Evolutionary conservation across 2,113 vertebrate species (phyloP), one percentile per base, ranked within the genome.

Genomic region (Suncus etruscus): DNA sequence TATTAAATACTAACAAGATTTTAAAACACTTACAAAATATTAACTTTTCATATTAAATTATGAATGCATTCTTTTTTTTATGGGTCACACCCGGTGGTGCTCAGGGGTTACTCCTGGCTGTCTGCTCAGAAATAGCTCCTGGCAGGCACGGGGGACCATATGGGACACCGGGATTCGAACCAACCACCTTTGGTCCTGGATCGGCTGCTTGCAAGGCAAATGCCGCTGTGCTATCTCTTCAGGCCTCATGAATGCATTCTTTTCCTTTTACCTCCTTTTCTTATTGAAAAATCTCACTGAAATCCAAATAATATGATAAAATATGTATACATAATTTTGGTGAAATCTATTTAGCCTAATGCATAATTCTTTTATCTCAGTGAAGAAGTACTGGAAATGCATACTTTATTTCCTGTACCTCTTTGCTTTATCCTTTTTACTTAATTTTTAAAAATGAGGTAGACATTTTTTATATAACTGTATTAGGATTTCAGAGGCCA

Each of bases 221-320:
- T 39, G 39, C 39, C 39, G 3, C 39, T 5, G 5, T 39, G 39
- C 5, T 39, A 39, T 39, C 39, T 39, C 39, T 39, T 5, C n/a
- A n/a, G n/a, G n/a, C n/a, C n/a, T n/a, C n/a, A n/a, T n/a, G n/a
- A n/a, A n/a, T n/a, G n/a, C n/a, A n/a, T n/a, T n/a, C n/a, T n/a
- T n/a, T n/a, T 96, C 65, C 78, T 79, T 84, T 93, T 24, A 11
- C 72, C 76, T 94, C 89, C 29, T 65, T 66, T 86, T 75, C 91
- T 97, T 69, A 94, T 61, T 24, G 32, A 51, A 18, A 61, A 86
- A 97, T 94, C 86, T 90, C 86, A 32, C 45, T 80, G 25, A 65
- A 66, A 12, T 85, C 61, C 73, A 91, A 94, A 90, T 87, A 96
- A 54, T 83, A 91, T 96, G 95, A 96, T 97, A 96, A 96, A 95